Evolutionary conservation across 53 echinoderm and acorn worm species (phyloP), one percentile per base, ranked within the genome.

Genomic region (Arbacia lixula): DNA sequence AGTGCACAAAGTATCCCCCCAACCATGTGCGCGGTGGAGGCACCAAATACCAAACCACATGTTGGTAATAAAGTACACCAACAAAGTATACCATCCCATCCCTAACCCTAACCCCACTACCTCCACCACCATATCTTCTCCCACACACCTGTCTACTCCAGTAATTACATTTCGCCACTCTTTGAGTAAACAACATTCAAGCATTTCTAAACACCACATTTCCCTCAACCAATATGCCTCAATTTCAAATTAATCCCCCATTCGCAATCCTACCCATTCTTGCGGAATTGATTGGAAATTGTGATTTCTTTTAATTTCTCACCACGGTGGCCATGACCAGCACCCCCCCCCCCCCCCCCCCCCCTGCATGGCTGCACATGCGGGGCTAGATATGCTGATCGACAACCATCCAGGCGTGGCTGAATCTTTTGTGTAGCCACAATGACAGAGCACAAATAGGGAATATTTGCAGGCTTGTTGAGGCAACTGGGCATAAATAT

Each of bases 401-500:
- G 46, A 81, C 42, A 81, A 19, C 50, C 82, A 81, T 31, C 82
- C 42, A 63, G 10, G 43, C 82, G 1, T 19, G 16, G 41, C 28
- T 63, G 63, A 81, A 81, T 1, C 63, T 63, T 63, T 61, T 43
- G 63, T n/a, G 43, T 63, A 46, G n/a, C 82, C 64, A 81, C 64
- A 81, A 63, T 32, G 42, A 63, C 40, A 77, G 55, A 64, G 64
- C 63, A 81, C 82, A 63, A n/a, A 61, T 81, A 51, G 63, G 63
- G 46, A 63, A 51, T 46, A 81, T 63, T 34, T 58, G 38, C 31
- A 81, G 14, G 62, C 82, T 78, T 78, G 64, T 81, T 81, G 82
- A 51, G 65, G 64, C 43, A 61, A 81, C 63, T 61, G 64, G 46
- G 82, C 82, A 61, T 63, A 81, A 81, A 61, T 63, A 81, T 49